phyloP scores from a whole-genome alignment of 2,888 invertebrate genomes.

The Calliopum simillimum region DNA sequence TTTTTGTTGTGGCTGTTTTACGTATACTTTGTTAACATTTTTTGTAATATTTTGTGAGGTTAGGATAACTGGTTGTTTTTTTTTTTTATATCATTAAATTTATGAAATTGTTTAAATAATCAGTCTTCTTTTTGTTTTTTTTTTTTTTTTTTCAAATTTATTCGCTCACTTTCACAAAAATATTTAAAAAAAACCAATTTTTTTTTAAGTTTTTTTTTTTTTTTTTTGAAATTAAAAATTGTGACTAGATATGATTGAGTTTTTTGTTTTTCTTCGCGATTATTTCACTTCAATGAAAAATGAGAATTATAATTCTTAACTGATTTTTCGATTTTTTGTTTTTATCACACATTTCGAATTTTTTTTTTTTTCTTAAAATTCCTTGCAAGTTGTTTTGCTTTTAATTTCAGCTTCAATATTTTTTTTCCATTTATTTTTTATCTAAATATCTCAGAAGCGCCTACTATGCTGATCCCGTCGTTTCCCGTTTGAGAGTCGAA shows the following conservation, averaged over 20 bases:
- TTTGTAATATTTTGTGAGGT: constrained; percentile 44
- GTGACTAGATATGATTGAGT: constrained; percentile 49
- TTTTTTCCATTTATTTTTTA: constrained; percentile 40
- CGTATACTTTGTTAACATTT: constrained; percentile 65
- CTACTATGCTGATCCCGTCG: constrained; percentile 53
- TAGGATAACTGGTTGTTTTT: constrained; percentile 37
- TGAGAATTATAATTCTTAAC: background rate
- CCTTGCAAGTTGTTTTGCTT: constrained; percentile 27
- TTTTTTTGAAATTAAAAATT: constrained; percentile 40
- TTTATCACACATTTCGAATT: constrained; percentile 42
- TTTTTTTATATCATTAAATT: constrained; percentile 37
- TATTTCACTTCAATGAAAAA: constrained; percentile 10
- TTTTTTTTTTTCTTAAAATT: background rate
- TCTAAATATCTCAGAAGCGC: constrained; percentile 40
- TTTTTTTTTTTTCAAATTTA: constrained; percentile 25
- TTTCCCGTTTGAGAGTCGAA: constrained; percentile 64
- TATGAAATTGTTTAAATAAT: constrained; percentile 43
- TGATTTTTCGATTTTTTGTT: constrained; percentile 29
- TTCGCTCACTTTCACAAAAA: background rate
- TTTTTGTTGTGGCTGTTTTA: constrained; percentile 54
- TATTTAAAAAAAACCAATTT: background rate
- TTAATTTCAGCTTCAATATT: constrained; percentile 37
- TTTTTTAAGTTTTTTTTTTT: background rate
- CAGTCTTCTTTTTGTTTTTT: constrained; percentile 56
- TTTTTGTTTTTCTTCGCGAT: constrained; percentile 30